These are phyloP conservation scores for Microvelia longipes DNA, from an alignment of 1,140 invertebrate genomes.

Conservation along the genomic window DNA sequence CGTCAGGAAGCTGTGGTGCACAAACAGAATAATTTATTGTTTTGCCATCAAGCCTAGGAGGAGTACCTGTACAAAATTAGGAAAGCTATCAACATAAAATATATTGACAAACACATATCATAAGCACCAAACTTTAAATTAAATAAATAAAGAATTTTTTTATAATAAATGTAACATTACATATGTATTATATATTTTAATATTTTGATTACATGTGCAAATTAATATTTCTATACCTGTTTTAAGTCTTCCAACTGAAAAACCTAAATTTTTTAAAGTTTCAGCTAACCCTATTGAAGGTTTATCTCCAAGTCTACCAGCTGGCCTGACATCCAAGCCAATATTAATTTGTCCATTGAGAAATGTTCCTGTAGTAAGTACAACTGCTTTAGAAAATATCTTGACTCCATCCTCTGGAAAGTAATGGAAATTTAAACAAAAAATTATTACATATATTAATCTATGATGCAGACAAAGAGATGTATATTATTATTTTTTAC, in stretches of 20 bases:
- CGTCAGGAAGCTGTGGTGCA: slow-evolving; percentile 41
- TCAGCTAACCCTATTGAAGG: slow-evolving; percentile 67
- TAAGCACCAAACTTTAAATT: neutral
- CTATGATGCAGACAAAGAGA: too few relatives aligned
- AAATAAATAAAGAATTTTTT: too few relatives aligned
- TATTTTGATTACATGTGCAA: too few relatives aligned
- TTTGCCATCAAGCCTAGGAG: slow-evolving; percentile 56
- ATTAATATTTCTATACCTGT: too few relatives aligned
- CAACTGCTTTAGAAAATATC: slow-evolving; percentile 49
- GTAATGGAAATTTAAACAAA: neutral
- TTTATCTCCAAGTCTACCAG: slow-evolving; percentile 70
- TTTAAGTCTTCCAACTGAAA: slow-evolving; percentile 72
- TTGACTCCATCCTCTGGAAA: slow-evolving; percentile 39
- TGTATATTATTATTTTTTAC: too few relatives aligned
- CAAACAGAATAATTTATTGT: slow-evolving; percentile 59
- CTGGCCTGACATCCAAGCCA: slow-evolving; percentile 59
- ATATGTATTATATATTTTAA: too few relatives aligned
- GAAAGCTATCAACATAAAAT: neutral
- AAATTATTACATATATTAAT: neutral
- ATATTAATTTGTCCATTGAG: slow-evolving; percentile 77
- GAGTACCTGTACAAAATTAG: slow-evolving; percentile 52
- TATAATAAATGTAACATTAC: too few relatives aligned
- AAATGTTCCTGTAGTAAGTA: slow-evolving; percentile 91
- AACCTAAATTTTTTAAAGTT: slow-evolving; percentile 53
- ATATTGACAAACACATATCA: neutral